Evolutionary conservation across 2,113 vertebrate genomes (phyloP).

Genomic region (Notechis scutatus): DNA sequence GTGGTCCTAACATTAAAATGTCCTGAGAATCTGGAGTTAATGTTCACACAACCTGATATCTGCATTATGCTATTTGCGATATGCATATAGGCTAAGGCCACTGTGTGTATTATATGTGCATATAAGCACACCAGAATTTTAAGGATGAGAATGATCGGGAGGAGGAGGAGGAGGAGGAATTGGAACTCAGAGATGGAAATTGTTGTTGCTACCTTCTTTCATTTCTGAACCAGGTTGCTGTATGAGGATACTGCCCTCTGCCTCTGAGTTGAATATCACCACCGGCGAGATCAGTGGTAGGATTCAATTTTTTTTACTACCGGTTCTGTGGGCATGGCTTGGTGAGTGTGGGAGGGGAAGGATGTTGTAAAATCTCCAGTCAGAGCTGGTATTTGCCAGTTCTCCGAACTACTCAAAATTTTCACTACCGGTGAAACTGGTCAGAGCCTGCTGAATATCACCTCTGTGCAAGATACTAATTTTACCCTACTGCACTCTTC

Average conservation of each 20-base stretch:
- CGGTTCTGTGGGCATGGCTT: too few species aligned
- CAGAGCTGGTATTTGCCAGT: too few species aligned
- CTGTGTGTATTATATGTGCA: neutral
- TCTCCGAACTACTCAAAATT: too few species aligned
- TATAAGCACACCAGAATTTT: neutral
- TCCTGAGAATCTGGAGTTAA: neutral
- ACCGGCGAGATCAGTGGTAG: too few species aligned
- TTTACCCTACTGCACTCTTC: neutral
- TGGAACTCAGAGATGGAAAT: neutral
- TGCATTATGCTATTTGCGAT: neutral
- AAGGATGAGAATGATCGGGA: neutral
- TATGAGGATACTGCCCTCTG: neutral
- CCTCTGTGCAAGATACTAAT: neutral
- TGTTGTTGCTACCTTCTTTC: neutral
- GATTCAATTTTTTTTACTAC: too few species aligned
- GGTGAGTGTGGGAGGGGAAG: too few species aligned
- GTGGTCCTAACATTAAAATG: neutral
- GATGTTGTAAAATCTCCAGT: too few species aligned
- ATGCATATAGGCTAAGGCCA: neutral
- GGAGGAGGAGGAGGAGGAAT: neutral
- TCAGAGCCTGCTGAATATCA: too few species aligned
- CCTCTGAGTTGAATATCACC: neutral
- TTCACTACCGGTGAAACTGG: too few species aligned
- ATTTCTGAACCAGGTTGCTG: neutral
- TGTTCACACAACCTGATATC: neutral